These are phyloP conservation scores for Tribolium castaneum DNA, from an alignment of 1,140 invertebrate genomes.

Conservation along the genomic window DNA sequence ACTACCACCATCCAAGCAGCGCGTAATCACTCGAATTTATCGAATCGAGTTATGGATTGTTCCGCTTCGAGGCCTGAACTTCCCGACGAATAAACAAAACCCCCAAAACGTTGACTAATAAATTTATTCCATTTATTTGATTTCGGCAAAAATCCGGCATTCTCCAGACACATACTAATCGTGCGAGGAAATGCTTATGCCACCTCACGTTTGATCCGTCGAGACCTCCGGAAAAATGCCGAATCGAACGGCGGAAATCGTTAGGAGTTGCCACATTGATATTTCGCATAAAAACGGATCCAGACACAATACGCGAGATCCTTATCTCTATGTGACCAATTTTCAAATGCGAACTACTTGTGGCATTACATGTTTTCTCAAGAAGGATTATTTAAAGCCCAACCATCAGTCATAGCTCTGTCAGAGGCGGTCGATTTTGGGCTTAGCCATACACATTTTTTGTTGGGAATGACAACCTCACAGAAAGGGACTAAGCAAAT, in stretches of 20 bases:
- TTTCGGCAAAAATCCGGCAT: neutral
- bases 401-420: neutral
- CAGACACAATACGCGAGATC: neutral
- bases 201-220: constrained; percentile 9
- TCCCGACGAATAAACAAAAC: constrained; percentile 25
- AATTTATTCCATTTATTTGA: constrained; percentile 18
- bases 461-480: neutral
- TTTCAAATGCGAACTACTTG: constrained; percentile 9
- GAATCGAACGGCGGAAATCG: constrained; percentile 23
- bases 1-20: neutral
- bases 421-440: neutral
- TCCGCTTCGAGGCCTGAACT: constrained; percentile 16
- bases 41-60: constrained; percentile 27
- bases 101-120: constrained; percentile 1
- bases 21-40: constrained; percentile 27
- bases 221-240: constrained; percentile 28
- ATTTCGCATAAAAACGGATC: constrained; percentile 7
- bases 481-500: neutral
- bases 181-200: constrained; percentile 20
- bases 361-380: constrained; percentile 5
- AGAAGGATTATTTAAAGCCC: neutral
- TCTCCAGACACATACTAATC: constrained; percentile 16
- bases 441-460: constrained; percentile 1
- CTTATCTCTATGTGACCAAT: neutral
- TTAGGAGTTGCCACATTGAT: neutral